Conservation (phyloP, 2,888 invertebrate genomes). For the Hyalella azteca region DNA sequence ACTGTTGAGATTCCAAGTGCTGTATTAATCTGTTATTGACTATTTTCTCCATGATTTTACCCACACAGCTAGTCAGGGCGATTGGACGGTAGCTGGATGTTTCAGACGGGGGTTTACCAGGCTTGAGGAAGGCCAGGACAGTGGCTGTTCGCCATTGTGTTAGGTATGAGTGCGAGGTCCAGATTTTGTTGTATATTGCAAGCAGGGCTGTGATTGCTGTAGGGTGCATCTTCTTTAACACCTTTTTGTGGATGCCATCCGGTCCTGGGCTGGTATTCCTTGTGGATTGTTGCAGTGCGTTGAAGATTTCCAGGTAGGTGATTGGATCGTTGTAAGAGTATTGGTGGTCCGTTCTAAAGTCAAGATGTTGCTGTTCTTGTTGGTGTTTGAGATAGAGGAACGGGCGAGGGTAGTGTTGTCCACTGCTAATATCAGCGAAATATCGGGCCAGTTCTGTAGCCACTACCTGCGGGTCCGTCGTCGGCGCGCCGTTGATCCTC, state of each 20-base stretch:
- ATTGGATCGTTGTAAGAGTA: too few species aligned
- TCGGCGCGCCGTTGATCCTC: background rate
- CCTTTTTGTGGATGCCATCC: too few species aligned
- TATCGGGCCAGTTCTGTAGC: too few species aligned
- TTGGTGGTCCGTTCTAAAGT: too few species aligned
- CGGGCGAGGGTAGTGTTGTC: too few species aligned
- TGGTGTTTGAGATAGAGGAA: too few species aligned
- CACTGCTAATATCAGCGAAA: too few species aligned
- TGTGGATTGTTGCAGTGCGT: too few species aligned
- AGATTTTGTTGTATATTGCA: conserved; percentile 16
- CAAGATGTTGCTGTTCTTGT: too few species aligned
- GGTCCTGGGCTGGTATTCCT: too few species aligned
- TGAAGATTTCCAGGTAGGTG: too few species aligned
- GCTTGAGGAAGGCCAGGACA: conserved; percentile 15
- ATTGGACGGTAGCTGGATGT: background rate
- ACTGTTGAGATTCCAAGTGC: background rate
- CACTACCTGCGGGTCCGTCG: background rate
- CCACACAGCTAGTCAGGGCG: background rate
- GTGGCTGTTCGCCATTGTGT: background rate
- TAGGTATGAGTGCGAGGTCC: background rate
- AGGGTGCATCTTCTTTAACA: too few species aligned
- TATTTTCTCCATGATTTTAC: conserved; percentile 9
- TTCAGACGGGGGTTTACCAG: background rate
- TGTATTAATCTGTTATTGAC: background rate
- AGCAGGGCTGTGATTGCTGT: background rate